These are phyloP conservation scores for Laodelphax striatellus DNA, from an alignment of 1,140 invertebrate species.

Conservation along the genomic window DNA sequence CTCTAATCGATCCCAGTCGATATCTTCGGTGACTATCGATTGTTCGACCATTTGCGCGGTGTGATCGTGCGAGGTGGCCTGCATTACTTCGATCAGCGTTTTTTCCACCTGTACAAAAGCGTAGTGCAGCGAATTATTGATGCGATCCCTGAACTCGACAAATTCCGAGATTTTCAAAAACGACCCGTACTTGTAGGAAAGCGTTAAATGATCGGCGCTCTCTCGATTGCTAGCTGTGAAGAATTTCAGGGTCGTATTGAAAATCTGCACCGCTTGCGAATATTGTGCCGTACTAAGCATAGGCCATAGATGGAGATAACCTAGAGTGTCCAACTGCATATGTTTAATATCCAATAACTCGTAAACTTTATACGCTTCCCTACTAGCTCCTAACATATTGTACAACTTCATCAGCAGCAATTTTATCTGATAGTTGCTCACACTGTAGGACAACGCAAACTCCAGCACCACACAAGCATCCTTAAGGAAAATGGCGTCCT, in stretches of 20 bases:
- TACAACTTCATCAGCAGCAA: conserved; percentile 20
- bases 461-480: conserved; percentile 56
- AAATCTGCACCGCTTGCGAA: conserved; percentile 45
- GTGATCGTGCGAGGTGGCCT: conserved; percentile 30
- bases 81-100: conserved; percentile 62
- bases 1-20: conserved; percentile 36
- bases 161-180: conserved; percentile 88
- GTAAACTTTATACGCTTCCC: conserved; percentile 55
- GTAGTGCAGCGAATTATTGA: conserved; percentile 76
- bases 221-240: conserved; percentile 80
- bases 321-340: conserved; percentile 85
- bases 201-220: conserved; percentile 80
- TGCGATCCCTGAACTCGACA: conserved; percentile 65
- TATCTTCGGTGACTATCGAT: conserved; percentile 42
- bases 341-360: conserved; percentile 79
- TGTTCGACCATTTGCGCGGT: conserved; percentile 28
- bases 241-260: conserved; percentile 66
- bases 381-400: conserved; percentile 41
- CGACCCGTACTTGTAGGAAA: conserved; percentile 87
- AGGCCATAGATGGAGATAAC: conserved; percentile 66
- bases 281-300: conserved; percentile 54
- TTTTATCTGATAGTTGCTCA: conserved; percentile 51
- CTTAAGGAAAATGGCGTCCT: conserved; percentile 43
- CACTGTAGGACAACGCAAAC: conserved; percentile 52
- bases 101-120: conserved; percentile 62